Base-by-base conservation (phyloP, 1,140 invertebrate genomes). In the Mactra quadrangularis region DNA sequence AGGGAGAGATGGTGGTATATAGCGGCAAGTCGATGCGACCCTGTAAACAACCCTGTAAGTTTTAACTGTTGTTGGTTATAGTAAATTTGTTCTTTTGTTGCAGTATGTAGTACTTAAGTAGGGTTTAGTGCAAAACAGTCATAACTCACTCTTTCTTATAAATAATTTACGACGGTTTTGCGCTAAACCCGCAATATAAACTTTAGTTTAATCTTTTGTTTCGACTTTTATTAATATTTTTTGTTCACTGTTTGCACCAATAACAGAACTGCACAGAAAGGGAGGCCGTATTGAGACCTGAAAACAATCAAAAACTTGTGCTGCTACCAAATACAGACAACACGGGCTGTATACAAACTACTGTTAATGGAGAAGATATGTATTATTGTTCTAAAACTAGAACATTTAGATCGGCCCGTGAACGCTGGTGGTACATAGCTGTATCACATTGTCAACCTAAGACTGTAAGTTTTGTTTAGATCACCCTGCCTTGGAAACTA, bases 351-450 rank as follows among this genome's bases (percentile, higher is more conserved):
- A n/a, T n/a, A 3, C 0, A 47, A 3, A 33, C 15, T 13, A 68
- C 22, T 22, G 22, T 50, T 0, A 38, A 81, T 64, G 85, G 83
- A 27, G 31, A 53, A 27, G 25, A 53, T 11, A 83, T 66, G 29
- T 88, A 81, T 79, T 3, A 45, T 33, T 88, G 87, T 53, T 52
- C 53, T 17, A 82, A 83, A n/a, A 57, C 41, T 9, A 31, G 87
- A 62, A 81, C 64, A n/a, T 89, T 89, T 75, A 87, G 87, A 6
- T 89, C 90, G 19, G 82, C 85, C 55, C 70, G 91, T 27, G 89
- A 91, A 55, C 66, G 91, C 29, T 92, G 91, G 91, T 92, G 91
- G 91, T 92, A 89, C 82, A 76, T 92, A n/a, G 91, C 89, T n/a
- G 71, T 90, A 3, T 83, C 86, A 29, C 88, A 89, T 35, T 92